phyloP scores from a whole-genome alignment of 2,888 invertebrate genomes.

The Euclidia mi region DNA sequence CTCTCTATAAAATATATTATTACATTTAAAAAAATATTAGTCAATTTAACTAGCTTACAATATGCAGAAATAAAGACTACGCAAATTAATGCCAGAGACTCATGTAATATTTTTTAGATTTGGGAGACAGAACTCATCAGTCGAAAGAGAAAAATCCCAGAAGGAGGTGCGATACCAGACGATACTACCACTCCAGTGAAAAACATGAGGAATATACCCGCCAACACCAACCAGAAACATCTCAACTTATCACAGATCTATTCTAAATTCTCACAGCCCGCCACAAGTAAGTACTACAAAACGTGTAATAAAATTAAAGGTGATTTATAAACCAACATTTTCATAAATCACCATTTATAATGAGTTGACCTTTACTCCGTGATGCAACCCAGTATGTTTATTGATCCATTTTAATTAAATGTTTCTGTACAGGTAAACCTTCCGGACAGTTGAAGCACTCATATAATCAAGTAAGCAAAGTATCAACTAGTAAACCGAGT shows the following conservation, averaged over 20 bases:
- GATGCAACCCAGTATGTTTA: neutral
- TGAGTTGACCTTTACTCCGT: neutral
- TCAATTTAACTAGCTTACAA: too few relatives aligned
- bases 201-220: conserved; percentile 82
- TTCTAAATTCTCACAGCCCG: conserved; percentile 85
- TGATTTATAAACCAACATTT: neutral
- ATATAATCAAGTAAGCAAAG: conserved; percentile 89
- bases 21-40: too few relatives aligned
- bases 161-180: conserved; percentile 72
- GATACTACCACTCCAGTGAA: conserved; percentile 77
- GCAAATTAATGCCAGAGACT: too few relatives aligned
- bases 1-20: too few relatives aligned
- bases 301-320: neutral
- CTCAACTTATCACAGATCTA: conserved; percentile 86
- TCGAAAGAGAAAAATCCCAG: conserved; percentile 84
- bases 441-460: conserved; percentile 87
- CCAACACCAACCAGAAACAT: conserved; percentile 84
- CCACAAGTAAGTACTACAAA: conserved; percentile 73
- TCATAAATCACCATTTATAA: conserved; percentile 9
- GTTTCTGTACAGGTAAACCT: conserved; percentile 77
- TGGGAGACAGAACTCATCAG: conserved; percentile 84
- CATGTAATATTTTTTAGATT: conserved; percentile 64
- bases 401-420: conserved; percentile 8
- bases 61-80: too few relatives aligned
- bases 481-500: conserved; percentile 86